phyloP scores from a whole-genome alignment of 37 sponge, comb jelly and placozoan genomes.

The Geodia barretti region DNA sequence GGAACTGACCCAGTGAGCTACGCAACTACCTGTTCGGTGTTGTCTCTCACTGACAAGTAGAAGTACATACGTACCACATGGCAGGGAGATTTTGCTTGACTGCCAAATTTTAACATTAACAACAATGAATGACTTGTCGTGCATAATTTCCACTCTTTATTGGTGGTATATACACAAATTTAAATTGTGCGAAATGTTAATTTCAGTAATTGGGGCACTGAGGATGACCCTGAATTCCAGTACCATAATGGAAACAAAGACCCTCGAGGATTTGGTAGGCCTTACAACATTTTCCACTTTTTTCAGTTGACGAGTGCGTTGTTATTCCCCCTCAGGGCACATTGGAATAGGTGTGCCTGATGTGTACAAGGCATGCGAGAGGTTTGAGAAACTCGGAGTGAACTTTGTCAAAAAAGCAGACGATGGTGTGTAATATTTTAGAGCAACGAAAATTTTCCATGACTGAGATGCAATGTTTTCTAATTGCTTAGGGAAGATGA shows the following conservation, averaged over 20 bases:
- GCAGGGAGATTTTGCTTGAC: too few relatives aligned
- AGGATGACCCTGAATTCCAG: conserved; percentile 61
- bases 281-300: too few relatives aligned
- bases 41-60: too few relatives aligned
- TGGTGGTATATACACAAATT: too few relatives aligned
- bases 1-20: conserved; percentile 79
- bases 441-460: not conserved
- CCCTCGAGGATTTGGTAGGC: conserved; percentile 85
- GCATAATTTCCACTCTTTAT: not conserved
- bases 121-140: too few relatives aligned
- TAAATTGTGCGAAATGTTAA: too few relatives aligned
- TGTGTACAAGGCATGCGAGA: conserved; percentile 83
- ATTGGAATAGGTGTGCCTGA: conserved; percentile 87
- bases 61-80: too few relatives aligned
- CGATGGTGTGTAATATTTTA: conserved; percentile 45
- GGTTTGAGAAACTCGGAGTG: conserved; percentile 78
- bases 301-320: not conserved
- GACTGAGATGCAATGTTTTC: not conserved
- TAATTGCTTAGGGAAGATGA: conserved; percentile 68
- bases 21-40: not conserved
- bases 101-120: too few relatives aligned
- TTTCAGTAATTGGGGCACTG: conserved; percentile 80
- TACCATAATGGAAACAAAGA: conserved; percentile 86
- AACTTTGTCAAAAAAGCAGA: conserved; percentile 81
- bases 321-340: conserved; percentile 77